phyloP scores from a whole-genome alignment of 2,888 invertebrate species.

The Lucinisca nassula region DNA sequence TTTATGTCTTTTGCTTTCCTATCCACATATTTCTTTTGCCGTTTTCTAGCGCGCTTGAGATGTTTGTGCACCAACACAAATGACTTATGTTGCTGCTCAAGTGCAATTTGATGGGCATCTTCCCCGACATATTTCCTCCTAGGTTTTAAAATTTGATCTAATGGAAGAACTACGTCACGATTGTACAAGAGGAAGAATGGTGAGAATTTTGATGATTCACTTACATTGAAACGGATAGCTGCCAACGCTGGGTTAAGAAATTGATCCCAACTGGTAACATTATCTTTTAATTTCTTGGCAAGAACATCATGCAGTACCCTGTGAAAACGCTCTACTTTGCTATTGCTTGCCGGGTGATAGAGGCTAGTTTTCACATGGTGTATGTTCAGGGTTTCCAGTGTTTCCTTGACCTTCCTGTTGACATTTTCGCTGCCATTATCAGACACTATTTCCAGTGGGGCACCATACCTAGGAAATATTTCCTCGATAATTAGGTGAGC shows the following conservation, averaged over 20 bases:
- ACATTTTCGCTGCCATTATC: too few relatives aligned
- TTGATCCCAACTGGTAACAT: background rate
- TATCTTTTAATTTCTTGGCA: background rate
- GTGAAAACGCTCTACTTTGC: background rate
- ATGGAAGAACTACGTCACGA: background rate
- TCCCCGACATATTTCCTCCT: conserved; percentile 1
- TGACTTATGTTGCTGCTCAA: background rate
- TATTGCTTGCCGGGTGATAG: conserved; percentile 24
- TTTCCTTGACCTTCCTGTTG: too few relatives aligned
- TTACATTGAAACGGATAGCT: too few relatives aligned
- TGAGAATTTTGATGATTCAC: background rate
- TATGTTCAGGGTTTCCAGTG: conserved; percentile 16
- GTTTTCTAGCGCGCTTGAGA: background rate
- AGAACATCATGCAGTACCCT: background rate
- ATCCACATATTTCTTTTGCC: conserved; percentile 14
- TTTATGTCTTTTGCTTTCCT: background rate
- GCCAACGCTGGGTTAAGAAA: background rate
- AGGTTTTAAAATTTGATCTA: background rate
- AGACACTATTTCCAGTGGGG: background rate
- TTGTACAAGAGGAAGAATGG: background rate
- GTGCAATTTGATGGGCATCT: conserved; percentile 5
- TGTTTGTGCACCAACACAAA: background rate
- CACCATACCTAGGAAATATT: conserved; percentile 3
- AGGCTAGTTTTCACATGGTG: background rate
- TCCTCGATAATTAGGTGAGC: background rate